These are phyloP conservation scores for Diploscapter pachys DNA, from an alignment of 1,140 invertebrate species.

Conservation along the genomic window DNA sequence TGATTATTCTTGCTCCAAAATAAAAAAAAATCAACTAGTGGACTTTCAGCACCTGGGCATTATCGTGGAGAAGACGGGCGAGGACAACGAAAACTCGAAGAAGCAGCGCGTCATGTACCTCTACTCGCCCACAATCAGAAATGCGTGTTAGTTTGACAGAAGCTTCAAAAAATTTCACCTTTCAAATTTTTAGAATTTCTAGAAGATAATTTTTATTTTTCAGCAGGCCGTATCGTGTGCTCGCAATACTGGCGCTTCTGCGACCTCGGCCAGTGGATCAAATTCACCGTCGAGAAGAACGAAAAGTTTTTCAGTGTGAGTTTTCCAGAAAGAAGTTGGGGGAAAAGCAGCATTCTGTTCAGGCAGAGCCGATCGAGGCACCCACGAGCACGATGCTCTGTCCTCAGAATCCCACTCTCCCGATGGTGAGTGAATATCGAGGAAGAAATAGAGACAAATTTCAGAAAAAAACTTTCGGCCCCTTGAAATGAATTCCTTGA, in stretches of 20 bases:
- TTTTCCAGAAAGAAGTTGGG: background rate
- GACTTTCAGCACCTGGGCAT: background rate
- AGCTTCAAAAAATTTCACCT: too few relatives aligned
- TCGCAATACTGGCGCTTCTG: background rate
- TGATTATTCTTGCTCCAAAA: too few relatives aligned
- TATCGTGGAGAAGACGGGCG: constrained; percentile 4
- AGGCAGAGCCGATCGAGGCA: too few relatives aligned
- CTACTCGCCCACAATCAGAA: background rate
- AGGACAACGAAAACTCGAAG: constrained; percentile 1
- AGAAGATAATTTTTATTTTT: background rate
- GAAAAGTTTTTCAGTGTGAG: background rate
- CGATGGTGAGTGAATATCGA: too few relatives aligned
- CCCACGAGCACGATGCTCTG: too few relatives aligned
- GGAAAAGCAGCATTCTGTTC: too few relatives aligned
- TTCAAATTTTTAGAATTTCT: too few relatives aligned
- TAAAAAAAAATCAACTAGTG: too few relatives aligned
- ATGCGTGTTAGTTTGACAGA: background rate
- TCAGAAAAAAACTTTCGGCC: too few relatives aligned
- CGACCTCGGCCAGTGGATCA: constrained; percentile 1
- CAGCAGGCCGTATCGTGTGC: background rate
- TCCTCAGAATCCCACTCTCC: too few relatives aligned
- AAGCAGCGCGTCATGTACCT: constrained; percentile 7
- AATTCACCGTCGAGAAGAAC: background rate
- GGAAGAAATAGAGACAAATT: too few relatives aligned
- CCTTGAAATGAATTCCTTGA: too few relatives aligned